These are phyloP conservation scores for Coregonus clupeaformis DNA, from an alignment of 2,113 vertebrate species.

Conservation along the genomic window DNA sequence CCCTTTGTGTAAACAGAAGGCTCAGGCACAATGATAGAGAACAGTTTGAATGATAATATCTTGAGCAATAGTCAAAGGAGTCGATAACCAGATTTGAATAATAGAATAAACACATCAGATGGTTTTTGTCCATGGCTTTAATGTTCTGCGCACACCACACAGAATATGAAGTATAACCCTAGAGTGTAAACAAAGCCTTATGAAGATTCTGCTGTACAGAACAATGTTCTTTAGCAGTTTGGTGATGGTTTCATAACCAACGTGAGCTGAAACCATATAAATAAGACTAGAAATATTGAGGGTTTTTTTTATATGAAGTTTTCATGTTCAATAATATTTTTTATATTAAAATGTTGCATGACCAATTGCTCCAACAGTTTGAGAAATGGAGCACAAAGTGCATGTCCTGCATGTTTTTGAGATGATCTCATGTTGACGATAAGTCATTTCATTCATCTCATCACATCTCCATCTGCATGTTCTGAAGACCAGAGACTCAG, in stretches of 20 bases:
- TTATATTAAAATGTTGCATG: background rate
- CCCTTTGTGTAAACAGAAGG: background rate
- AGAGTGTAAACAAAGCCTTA: background rate
- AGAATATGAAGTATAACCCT: background rate
- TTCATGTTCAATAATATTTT: background rate
- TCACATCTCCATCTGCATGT: conserved; percentile 25
- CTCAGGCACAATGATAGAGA: too few species aligned
- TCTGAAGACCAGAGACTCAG: conserved; percentile 14
- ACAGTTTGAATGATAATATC: background rate
- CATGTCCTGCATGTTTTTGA: conserved; percentile 37
- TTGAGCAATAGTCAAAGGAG: conserved; percentile 1
- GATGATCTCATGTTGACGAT: background rate
- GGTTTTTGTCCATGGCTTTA: background rate
- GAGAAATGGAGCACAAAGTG: conserved; percentile 9
- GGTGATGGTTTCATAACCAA: too few species aligned
- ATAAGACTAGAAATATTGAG: too few species aligned
- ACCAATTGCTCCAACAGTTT: background rate
- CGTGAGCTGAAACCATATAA: background rate
- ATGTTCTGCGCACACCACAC: background rate
- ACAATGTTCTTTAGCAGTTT: too few species aligned
- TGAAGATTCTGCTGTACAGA: too few species aligned
- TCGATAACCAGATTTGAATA: conserved; percentile 7
- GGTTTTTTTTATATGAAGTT: too few species aligned
- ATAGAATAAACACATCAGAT: background rate
- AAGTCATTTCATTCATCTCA: background rate